phyloP scores from a whole-genome alignment of 2,888 invertebrate species.

The Beris morrisii region DNA sequence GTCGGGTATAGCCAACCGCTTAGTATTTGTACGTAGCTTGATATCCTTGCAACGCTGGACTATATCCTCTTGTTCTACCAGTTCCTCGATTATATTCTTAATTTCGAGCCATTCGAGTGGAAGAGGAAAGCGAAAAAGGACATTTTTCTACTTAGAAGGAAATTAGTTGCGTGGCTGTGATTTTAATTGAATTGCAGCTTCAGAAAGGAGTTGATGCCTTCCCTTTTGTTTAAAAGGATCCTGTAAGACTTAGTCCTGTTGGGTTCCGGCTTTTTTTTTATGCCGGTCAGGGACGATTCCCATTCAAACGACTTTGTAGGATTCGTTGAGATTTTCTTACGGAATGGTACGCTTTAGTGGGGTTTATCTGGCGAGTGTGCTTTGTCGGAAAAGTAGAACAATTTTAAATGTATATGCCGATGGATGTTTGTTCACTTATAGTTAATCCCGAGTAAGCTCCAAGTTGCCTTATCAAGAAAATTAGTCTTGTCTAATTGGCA shows the following conservation, averaged over 20 bases:
- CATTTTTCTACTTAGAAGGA: conserved; percentile 34
- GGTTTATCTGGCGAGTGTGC: not conserved
- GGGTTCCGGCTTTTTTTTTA: not conserved
- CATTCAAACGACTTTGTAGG: conserved; percentile 17
- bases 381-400: not conserved
- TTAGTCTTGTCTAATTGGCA: conserved; percentile 16
- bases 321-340: conserved; percentile 14
- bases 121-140: conserved; percentile 27
- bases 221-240: conserved; percentile 11
- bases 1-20: too few species aligned
- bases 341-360: conserved; percentile 1
- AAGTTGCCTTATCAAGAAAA: conserved; percentile 29
- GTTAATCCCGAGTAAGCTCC: conserved; percentile 19
- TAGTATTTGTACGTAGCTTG: too few species aligned
- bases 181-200: conserved; percentile 37
- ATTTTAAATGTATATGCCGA: conserved; percentile 16
- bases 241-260: not conserved
- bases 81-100: conserved; percentile 2
- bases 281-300: conserved; percentile 1
- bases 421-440: not conserved
- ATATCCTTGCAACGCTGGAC: too few species aligned
- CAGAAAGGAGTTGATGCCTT: conserved; percentile 7
- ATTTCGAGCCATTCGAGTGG: conserved; percentile 25
- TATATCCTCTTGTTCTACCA: too few species aligned
- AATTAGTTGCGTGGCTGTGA: conserved; percentile 37